Conservation (phyloP, 2,888 invertebrate species). For the Ormyrus thymus region DNA sequence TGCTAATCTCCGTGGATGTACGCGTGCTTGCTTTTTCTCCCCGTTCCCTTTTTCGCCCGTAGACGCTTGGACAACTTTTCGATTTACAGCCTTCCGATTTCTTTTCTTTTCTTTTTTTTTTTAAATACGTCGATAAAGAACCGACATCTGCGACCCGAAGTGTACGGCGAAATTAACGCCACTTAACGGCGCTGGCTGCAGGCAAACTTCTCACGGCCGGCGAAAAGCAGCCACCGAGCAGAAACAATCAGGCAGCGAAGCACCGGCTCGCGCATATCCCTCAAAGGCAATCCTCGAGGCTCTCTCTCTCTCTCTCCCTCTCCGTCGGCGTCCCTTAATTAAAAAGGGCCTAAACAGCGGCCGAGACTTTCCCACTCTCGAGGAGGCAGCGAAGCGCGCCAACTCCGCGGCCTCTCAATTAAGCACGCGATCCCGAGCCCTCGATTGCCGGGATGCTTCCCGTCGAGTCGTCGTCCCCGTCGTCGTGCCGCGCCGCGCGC, state of each 20-base stretch:
- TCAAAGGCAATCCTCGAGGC: background rate
- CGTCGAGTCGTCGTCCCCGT: background rate
- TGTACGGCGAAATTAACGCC: too few species aligned
- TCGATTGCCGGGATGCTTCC: conserved; percentile 36
- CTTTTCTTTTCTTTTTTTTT: too few species aligned
- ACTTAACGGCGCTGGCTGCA: too few species aligned
- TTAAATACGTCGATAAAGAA: too few species aligned
- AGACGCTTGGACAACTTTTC: too few species aligned
- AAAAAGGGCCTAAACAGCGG: conserved; percentile 44
- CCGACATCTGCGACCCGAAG: too few species aligned
- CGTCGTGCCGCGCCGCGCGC: background rate
- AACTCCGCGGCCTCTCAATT: conserved; percentile 38
- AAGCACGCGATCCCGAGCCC: conserved; percentile 47
- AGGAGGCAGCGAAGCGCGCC: conserved; percentile 9
- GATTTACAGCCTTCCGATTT: too few species aligned
- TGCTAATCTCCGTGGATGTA: conserved; percentile 32
- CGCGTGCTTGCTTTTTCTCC: too few species aligned
- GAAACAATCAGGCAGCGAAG: background rate
- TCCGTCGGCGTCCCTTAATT: conserved; percentile 36
- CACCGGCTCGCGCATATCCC: conserved; percentile 1
- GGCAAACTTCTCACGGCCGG: conserved; percentile 10
- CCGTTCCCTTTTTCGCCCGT: too few species aligned
- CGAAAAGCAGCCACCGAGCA: conserved; percentile 2
- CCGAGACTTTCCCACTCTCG: conserved; percentile 31
- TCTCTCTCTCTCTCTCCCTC: too few species aligned